Evolutionary conservation across 2,888 invertebrate genomes (phyloP), one percentile per base, ranked within the genome.

Genomic region (Mesoligia furuncula): DNA sequence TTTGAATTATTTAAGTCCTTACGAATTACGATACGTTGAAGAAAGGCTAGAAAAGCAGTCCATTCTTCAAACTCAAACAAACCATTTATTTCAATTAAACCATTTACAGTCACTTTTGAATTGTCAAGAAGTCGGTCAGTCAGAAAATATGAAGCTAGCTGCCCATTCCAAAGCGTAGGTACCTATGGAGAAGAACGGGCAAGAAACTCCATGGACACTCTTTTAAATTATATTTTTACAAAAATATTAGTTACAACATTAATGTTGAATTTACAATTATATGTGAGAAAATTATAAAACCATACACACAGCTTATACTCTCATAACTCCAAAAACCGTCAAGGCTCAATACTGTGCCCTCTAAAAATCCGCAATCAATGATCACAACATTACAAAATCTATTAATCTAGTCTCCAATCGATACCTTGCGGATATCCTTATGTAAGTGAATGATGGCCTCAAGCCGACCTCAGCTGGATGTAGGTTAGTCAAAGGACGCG

Each of bases 401-500:
- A 9, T 51, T 31, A 59, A 81, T 73, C 54, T 39, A 64, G 11
- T 65, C 13, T 61, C 67, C 17, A 48, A 79, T 80, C 27, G 54
- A 69, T 75, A 75, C 8, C 31, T 70, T 62, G 65, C 75, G 77
- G 75, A 80, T 82, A 86, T 84, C 85, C 83, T 83, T 77, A 80
- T 70, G 77, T 39, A 59, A 78, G 59, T 80, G 66, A 79, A 67
- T 84, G 79, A 87, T 83, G 76, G 81, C 90, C 90, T 90, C 89
- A 85, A 79, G 67, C 68, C 80, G 88, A 84, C 90, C 90, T 86
- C 80, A 80, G 67, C 65, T 79, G 48, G 59, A 92, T 90, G 91
- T 93, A 89, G 92, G 91, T 93, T 90, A 92, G 80, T 73, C 82
- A 90, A 92, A 94, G 93, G 91, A 92, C 93, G 89, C 80, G 77